phyloP scores from a whole-genome alignment of 2,888 invertebrate species.

The Leptothorax acervorum region DNA sequence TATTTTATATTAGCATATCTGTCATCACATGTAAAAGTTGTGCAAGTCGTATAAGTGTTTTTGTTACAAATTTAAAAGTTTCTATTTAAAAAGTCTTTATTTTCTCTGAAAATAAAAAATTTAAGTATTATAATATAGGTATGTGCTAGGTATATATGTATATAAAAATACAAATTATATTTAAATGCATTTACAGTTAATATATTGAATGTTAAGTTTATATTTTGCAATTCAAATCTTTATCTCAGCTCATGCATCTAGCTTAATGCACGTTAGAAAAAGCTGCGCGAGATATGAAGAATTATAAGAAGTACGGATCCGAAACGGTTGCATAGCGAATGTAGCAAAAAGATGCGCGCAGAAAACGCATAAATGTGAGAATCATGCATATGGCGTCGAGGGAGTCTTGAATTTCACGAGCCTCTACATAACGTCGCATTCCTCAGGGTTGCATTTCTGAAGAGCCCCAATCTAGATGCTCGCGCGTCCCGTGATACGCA shows the following conservation, averaged over 20 bases:
- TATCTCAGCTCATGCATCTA: not conserved
- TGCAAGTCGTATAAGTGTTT: not conserved
- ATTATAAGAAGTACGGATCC: conserved; percentile 5
- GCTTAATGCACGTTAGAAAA: not conserved
- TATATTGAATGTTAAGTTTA: not conserved
- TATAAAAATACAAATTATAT: not conserved
- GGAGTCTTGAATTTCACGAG: conserved; percentile 56
- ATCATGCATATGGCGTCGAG: conserved; percentile 44
- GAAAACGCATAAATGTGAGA: conserved; percentile 48
- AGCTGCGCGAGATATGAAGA: not conserved
- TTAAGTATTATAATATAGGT: not conserved
- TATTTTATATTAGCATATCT: not conserved
- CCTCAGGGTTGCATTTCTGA: conserved; percentile 49
- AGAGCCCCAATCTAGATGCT: conserved; percentile 40
- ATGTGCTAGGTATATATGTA: too few species aligned
- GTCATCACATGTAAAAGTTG: not conserved
- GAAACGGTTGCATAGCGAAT: conserved; percentile 17
- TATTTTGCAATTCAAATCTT: not conserved
- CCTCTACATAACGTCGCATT: conserved; percentile 28
- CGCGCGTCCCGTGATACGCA: conserved; percentile 39
- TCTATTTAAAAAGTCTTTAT: not conserved
- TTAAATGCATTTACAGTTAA: not conserved
- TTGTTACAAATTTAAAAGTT: not conserved
- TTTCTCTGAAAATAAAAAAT: not conserved
- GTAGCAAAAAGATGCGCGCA: not conserved